Base-by-base conservation (phyloP, 2,888 invertebrate genomes). In the Acronicta leporina region DNA sequence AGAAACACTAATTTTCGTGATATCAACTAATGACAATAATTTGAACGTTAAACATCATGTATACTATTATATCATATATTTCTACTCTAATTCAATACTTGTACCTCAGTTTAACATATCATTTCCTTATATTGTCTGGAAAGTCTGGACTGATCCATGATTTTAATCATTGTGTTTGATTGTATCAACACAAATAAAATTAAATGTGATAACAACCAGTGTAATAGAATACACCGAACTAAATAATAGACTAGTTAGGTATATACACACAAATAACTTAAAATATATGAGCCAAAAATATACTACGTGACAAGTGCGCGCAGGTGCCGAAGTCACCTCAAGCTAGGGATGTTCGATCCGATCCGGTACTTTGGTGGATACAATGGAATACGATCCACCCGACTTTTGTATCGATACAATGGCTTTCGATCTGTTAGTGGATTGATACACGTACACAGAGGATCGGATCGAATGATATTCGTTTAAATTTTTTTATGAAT, bases 81-180 rank as follows among this genome's bases (percentile, higher is more conserved):
- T 80, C 79, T 85, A 85, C 70, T 77, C 73, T 84, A 83, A 76
- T 84, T 80, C 77, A 83, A 82, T 84, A 87, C 77, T 89, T 89
- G 89, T 89, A 89, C 89, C 89, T 84, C 80, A 77, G 73, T 80
- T 85, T 73, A 81, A 84, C 77, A 77, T 75, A 81, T 81, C 79
- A 82, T 84, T 83, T 82, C 71, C 75, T 80, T 77, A 87, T 88
- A 88, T 89, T 88, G 89, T 89, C 88, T 81, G 82, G 78, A 77
- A 82, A 80, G 75, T 63, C 56, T 73, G 75, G 75, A 77, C 73
- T 77, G 77, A 75, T 77, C 74, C 71, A 82, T 74, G 76, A 79
- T 81, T 82, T 75, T 76, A 66, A 80, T 62, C 63, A 68, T 66
- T 68, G 63, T 55, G 63, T 71, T 82, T 79, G 82, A 82, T 84